Evolutionary conservation across 2,113 vertebrate species (phyloP), one percentile per base, ranked within the genome.

Genomic region (Apaloderma vittatum): DNA sequence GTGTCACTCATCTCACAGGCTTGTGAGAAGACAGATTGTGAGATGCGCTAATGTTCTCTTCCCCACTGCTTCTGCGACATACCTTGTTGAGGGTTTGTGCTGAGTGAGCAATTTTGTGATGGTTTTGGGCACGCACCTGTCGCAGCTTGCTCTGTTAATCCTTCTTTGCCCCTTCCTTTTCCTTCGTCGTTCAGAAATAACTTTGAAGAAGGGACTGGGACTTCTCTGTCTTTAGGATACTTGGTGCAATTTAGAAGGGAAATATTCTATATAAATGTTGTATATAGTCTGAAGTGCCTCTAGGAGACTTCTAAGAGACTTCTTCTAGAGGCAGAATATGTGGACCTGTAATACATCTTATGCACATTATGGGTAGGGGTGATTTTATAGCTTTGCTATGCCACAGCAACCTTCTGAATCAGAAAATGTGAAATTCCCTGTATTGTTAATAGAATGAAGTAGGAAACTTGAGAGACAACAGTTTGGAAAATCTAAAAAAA

Each of bases 51-150:
- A 23, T 34, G 58, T 58, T 30, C 5, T 48, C 20, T 76, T 65
- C 9, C 45, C 20, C 51, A 54, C 29, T 27, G 13, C 24, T 54
- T 58, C 16, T 77, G 29, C n/a, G 17, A 29, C 0, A 4, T 58
- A n/a, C 1, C 0, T 37, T 23, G 27, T 22, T 8, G 8, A 4
- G 9, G 23, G 7, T 24, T 72, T 48, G 24, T 49, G n/a, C 37
- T 48, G 37, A 34, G 16, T 34, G 29, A 71, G 19, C 29, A 34
- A 40, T 40, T 40, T 40, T 40, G 11, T 40, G 40, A 20, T 3
- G 14, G 8, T 54, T 66, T 78, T 34, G 52, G 12, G 34, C 14
- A 13, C 7, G 9, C 11, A 16, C 16, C 45, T 59, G 11, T 48
- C 9, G 15, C 16, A 26, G 5, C 13, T 84, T 54, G 10, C 22